Conservation (phyloP, 2,888 invertebrate species). For the Lumbricus terrestris region DNA sequence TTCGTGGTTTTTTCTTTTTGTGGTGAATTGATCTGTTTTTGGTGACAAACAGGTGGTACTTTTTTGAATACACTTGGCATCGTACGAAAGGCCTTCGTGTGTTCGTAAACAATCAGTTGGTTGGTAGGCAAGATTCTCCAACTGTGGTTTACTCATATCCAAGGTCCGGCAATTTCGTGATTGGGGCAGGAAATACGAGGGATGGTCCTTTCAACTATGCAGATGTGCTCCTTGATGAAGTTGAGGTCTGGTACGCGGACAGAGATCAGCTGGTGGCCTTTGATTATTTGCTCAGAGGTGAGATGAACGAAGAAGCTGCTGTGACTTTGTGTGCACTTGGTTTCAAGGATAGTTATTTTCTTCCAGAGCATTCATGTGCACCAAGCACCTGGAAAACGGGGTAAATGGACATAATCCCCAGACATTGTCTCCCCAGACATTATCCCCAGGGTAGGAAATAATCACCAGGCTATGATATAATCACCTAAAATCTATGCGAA, state of each 20-base stretch:
- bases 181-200: constrained; percentile 37
- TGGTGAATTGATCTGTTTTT: not conserved
- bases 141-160: not conserved
- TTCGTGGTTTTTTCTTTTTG: not conserved
- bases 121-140: constrained; percentile 22
- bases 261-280: constrained; percentile 47
- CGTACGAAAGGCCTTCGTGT: constrained; percentile 44
- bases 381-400: no score
- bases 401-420: no score
- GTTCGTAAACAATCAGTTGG: constrained; percentile 36
- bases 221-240: constrained; percentile 34
- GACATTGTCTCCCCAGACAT: no score
- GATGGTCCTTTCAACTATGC: constrained; percentile 43
- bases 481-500: no score
- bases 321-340: not conserved
- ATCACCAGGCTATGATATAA: no score
- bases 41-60: constrained; percentile 47
- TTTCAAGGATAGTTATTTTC: not conserved
- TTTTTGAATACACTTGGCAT: constrained; percentile 54
- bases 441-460: no score
- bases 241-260: constrained; percentile 50
- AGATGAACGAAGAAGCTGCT: not conserved
- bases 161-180: constrained; percentile 26
- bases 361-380: not conserved
- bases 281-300: constrained; percentile 38